Evolutionary conservation across 2,797 vertebrate genomes (phyloP), one percentile per base, ranked within the genome.

Genomic region (Harpagifer antarcticus): DNA sequence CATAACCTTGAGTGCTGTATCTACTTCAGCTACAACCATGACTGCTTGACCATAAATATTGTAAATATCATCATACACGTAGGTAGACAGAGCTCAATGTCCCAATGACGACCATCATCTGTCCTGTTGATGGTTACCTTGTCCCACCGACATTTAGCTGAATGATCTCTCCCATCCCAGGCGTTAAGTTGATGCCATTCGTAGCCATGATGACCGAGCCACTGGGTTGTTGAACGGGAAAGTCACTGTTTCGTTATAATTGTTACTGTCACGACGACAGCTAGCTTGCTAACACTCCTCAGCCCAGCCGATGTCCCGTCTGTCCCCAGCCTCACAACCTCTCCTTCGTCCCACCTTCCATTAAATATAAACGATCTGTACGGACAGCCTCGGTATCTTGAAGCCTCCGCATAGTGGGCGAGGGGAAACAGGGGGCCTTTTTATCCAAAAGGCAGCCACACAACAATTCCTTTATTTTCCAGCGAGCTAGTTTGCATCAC

Each of bases 61-160:
- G 65, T 60, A 75, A 20, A 69, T 16, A 64, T 48, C 19, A 56
- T 50, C 37, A 75, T 10, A 55, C 61, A 69, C 27, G 23, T 40
- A 57, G 44, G 55, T 50, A 55, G 57, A 37, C 59, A 49, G n/a
- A 62, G 64, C 48, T 70, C 47, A 60, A 61, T 27, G 27, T 27
- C 27, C 27, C 27, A 33, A 81, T 58, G 62, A 73, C 55, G 27
- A 37, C 49, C 14, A 68, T 66, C 44, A 66, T 55, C 56, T 31
- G 65, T 64, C 77, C 57, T 16, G 45, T 19, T 15, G 57, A 40
- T 42, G 31, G 90, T 87, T 90, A 99, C 98, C 97, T 95, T 69
- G 97, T 98, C 59, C 98, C 98, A 31, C 98, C 98, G 83, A 99
- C 98, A 86, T 99, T 99, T 17, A 99, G 89, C 93, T 99, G 98